These are phyloP conservation scores for Epinephelus fuscoguttatus DNA, from an alignment of 2,113 vertebrate species.

Conservation along the genomic window DNA sequence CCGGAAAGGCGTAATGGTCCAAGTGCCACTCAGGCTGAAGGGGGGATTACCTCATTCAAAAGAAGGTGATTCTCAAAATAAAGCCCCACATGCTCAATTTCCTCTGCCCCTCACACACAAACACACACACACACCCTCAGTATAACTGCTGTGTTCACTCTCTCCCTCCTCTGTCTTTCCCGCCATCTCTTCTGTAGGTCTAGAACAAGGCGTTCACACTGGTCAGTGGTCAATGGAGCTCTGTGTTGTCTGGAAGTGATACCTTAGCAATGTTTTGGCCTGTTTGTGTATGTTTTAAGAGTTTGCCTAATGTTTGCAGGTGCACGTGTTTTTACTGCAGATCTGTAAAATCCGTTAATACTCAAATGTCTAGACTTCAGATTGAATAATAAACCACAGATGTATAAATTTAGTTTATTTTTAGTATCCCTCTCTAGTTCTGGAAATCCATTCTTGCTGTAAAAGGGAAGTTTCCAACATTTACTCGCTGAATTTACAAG, in stretches of 20 bases:
- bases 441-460: conserved; percentile 13
- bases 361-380: conserved; percentile 56
- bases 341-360: conserved; percentile 53
- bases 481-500: conserved; percentile 35
- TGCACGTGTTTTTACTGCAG: conserved; percentile 38
- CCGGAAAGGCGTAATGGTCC: conserved; percentile 38
- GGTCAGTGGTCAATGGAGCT: conserved; percentile 36
- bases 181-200: background rate
- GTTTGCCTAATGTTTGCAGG: conserved; percentile 35
- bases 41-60: conserved; percentile 68
- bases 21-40: conserved; percentile 40
- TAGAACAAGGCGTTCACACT: conserved; percentile 23
- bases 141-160: conserved; percentile 4
- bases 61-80: conserved; percentile 64
- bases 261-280: background rate
- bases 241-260: conserved; percentile 43
- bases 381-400: conserved; percentile 52
- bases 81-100: conserved; percentile 56
- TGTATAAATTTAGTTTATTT: conserved; percentile 27
- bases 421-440: conserved; percentile 10
- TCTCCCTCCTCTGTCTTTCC: conserved; percentile 25
- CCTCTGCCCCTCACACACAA: conserved; percentile 18
- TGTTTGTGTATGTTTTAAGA: conserved; percentile 18
- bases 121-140: conserved; percentile 25
- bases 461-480: conserved; percentile 15